Evolutionary conservation across 2,888 invertebrate species (phyloP).

Genomic region (Nemotelus pantherinus): DNA sequence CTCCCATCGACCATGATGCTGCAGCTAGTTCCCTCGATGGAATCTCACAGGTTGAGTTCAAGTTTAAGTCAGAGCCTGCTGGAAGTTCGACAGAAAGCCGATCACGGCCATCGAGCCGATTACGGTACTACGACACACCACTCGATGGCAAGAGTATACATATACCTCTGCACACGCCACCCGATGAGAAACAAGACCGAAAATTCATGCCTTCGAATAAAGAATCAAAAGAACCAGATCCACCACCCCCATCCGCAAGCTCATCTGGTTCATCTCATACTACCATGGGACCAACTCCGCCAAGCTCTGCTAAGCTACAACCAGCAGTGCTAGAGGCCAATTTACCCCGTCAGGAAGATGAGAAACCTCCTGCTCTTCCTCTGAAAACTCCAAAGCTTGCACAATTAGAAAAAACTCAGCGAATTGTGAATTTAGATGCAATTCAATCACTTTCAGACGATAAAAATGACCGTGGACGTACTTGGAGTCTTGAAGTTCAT

Average conservation of each 20-base stretch:
- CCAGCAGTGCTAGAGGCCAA: background rate
- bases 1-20: slow-evolving; percentile 59
- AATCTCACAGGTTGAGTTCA: slow-evolving; percentile 65
- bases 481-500: slow-evolving; percentile 62
- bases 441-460: slow-evolving; percentile 68
- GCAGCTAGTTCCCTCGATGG: slow-evolving; percentile 61
- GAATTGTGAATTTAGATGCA: slow-evolving; percentile 66
- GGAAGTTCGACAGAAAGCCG: slow-evolving; percentile 50
- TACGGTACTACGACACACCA: slow-evolving; percentile 73
- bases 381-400: slow-evolving; percentile 50
- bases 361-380: slow-evolving; percentile 43
- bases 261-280: slow-evolving; percentile 38
- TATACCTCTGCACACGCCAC: slow-evolving; percentile 80
- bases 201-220: slow-evolving; percentile 56
- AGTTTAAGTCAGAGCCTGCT: slow-evolving; percentile 58
- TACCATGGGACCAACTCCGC: background rate
- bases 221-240: slow-evolving; percentile 45
- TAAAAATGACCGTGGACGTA: slow-evolving; percentile 54
- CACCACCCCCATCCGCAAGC: slow-evolving; percentile 36
- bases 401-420: slow-evolving; percentile 54
- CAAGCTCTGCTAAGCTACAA: background rate
- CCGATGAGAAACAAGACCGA: slow-evolving; percentile 70
- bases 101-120: slow-evolving; percentile 60
- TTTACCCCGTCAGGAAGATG: background rate
- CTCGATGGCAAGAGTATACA: slow-evolving; percentile 73